Evolutionary conservation across 2,888 invertebrate species (phyloP).

Genomic region (Apotomis betuletana): DNA sequence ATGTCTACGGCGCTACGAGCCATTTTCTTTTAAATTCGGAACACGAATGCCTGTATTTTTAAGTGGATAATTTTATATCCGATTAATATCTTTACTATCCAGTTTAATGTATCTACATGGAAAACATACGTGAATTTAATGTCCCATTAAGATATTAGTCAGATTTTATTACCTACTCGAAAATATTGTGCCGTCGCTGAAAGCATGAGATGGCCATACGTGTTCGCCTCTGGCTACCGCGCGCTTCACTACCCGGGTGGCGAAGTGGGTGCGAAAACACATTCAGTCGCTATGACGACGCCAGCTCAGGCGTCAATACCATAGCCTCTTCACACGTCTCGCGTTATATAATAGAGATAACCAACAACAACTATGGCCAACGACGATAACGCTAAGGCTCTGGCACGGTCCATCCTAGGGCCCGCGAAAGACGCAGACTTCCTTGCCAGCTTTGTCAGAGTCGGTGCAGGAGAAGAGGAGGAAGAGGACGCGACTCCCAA

Average conservation of each 20-base stretch:
- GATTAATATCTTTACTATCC: conserved; percentile 13
- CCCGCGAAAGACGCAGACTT: conserved; percentile 89
- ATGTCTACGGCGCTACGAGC: too few species aligned
- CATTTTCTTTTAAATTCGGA: too few species aligned
- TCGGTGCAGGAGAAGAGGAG: conserved; percentile 85
- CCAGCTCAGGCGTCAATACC: conserved; percentile 76
- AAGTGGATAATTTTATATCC: neutral
- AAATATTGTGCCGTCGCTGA: conserved; percentile 13
- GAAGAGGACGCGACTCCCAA: conserved; percentile 74
- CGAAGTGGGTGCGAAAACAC: conserved; percentile 76
- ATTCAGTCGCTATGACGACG: conserved; percentile 72
- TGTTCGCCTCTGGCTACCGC: conserved; percentile 44
- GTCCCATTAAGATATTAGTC: conserved; percentile 20
- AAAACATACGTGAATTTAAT: conserved; percentile 14
- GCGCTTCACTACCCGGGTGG: conserved; percentile 58
- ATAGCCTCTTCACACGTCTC: conserved; percentile 68
- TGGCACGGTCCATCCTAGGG: conserved; percentile 85
- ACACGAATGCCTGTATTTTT: neutral
- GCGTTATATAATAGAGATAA: conserved; percentile 62
- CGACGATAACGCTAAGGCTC: conserved; percentile 73
- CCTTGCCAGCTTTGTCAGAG: conserved; percentile 90
- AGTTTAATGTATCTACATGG: conserved; percentile 17
- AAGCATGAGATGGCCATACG: conserved; percentile 41
- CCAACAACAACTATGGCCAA: conserved; percentile 56
- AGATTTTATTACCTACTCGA: conserved; percentile 26